A percentile compares a stretch with the other conserved stretches of the same genome.
phyloP scores from a whole-genome alignment of 2,888 invertebrate genomes.

The Sthenelais limicola region DNA sequence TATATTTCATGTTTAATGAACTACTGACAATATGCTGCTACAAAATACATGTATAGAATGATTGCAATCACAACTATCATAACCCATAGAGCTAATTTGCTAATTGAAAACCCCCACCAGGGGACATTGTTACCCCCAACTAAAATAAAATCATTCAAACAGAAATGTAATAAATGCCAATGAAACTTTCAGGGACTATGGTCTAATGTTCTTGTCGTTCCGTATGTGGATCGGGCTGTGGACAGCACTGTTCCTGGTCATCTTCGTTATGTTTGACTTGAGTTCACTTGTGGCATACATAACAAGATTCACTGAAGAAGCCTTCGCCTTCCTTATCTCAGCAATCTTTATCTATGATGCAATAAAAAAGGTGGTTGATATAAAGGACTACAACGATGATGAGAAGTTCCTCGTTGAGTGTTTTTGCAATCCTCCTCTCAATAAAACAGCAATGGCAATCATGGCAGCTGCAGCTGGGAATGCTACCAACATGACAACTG shows the following conservation, averaged over 20 bases:
- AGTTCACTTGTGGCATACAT: conserved; percentile 21
- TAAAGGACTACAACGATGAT: conserved; percentile 4
- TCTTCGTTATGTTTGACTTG: conserved; percentile 13
- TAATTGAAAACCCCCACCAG: no score
- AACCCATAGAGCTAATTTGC: no score
- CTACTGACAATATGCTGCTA: no score
- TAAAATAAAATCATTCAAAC: no score
- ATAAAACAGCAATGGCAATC: no score
- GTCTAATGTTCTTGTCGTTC: conserved; percentile 24
- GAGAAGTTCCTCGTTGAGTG: conserved; percentile 33
- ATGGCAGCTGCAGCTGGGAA: no score
- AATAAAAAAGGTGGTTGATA: conserved; percentile 14
- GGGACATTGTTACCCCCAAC: no score
- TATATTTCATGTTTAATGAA: no score
- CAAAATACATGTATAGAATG: no score
- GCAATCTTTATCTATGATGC: conserved; percentile 31
- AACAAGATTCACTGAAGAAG: conserved; percentile 29
- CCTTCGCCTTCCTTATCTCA: conserved; percentile 31
- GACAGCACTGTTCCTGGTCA: conserved; percentile 13
- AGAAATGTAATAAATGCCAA: no score
- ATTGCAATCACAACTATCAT: no score
- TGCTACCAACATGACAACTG: no score
- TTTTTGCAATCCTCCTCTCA: not conserved
- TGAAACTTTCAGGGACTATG: conserved; percentile 12
- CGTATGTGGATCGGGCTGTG: conserved; percentile 30